These are phyloP conservation scores for Beaufortia kweichowensis DNA, from an alignment of 2,113 vertebrate species.

Conservation along the genomic window DNA sequence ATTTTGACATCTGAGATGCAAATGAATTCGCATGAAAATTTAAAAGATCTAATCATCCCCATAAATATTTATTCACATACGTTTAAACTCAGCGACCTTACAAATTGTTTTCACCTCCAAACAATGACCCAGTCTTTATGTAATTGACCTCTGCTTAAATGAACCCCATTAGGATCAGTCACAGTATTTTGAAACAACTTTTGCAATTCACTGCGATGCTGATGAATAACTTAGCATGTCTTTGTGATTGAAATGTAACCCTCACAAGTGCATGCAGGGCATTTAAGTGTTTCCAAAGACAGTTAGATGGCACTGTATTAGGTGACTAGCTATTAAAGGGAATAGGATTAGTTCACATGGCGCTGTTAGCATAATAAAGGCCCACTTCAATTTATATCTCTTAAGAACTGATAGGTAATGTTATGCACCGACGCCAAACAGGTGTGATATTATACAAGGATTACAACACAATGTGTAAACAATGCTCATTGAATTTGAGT, in stretches of 20 bases:
- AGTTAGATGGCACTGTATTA: constrained; percentile 52
- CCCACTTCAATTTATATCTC: constrained; percentile 56
- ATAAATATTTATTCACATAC: constrained; percentile 60
- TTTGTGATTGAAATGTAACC: constrained; percentile 59
- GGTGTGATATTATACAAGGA: too few relatives aligned
- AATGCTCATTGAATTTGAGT: too few relatives aligned
- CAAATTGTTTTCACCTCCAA: constrained; percentile 38
- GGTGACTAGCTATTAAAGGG: constrained; percentile 58
- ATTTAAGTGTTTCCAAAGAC: constrained; percentile 52
- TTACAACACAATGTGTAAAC: too few relatives aligned
- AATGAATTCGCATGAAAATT: too few relatives aligned
- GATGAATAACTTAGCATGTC: constrained; percentile 65
- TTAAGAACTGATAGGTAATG: constrained; percentile 40
- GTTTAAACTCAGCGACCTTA: constrained; percentile 32
- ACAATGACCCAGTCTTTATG: constrained; percentile 47
- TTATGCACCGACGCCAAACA: too few relatives aligned
- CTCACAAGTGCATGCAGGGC: constrained; percentile 52
- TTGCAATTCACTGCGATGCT: constrained; percentile 43
- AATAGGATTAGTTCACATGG: constrained; percentile 52
- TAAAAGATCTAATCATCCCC: constrained; percentile 46
- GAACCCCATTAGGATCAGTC: constrained; percentile 44
- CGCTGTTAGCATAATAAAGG: constrained; percentile 56
- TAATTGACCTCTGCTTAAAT: constrained; percentile 61
- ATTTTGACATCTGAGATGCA: too few relatives aligned
- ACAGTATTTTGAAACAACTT: constrained; percentile 20